Evolutionary conservation across 2,888 invertebrate species (phyloP), one percentile per base, ranked within the genome.

Genomic region (Campopleginae sp.): DNA sequence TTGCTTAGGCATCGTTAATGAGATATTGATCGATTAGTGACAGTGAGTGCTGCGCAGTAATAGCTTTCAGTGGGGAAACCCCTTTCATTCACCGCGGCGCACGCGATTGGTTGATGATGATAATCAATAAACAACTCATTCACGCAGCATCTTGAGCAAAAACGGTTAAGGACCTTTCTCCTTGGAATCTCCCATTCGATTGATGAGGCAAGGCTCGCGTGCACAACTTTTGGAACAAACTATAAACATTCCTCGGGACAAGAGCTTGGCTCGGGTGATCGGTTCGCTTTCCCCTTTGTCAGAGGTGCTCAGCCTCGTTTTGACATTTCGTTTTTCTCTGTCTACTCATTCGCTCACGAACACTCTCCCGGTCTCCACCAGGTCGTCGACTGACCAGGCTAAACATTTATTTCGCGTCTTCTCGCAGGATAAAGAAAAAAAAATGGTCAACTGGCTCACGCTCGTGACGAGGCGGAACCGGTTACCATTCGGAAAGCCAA

Each of bases 261-360:
- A 66, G 75, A 70, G 74, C 76, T 54, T 75, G 71, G 79, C 54
- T 44, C 75, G 65, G 31, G 33, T 51, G 80, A 76, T 65, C 80
- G 65, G 76, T 48, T 79, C 72, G 87, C 90, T 90, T 90, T 91
- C 90, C 90, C 90, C 88, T 89, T 87, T 68, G 79, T 90, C 87
- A 87, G 89, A 33, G 90, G 89, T 90, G 88, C 91, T 90, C 91
- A 89, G 79, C 72, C 80, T 76, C 58, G 10, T 31, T 48, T 63
- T 44, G 51, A 4, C 10, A 54, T 38, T 58, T 42, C 19, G 19
- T 58, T 19, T 17, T 23, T 14, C 31, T 72, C 54, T 38, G 54
- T 48, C 27, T 0, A 8, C 44, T n/a, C 1, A 44, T 23, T 44
- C 66, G 66, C 8, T n/a, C 17, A 42, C 33, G 7, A 66, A 66